Percentiles rank a stretch among this genome's conserved stretches.
phyloP scores from a whole-genome alignment of 2,113 vertebrate species.

The Chaetops frenatus region DNA sequence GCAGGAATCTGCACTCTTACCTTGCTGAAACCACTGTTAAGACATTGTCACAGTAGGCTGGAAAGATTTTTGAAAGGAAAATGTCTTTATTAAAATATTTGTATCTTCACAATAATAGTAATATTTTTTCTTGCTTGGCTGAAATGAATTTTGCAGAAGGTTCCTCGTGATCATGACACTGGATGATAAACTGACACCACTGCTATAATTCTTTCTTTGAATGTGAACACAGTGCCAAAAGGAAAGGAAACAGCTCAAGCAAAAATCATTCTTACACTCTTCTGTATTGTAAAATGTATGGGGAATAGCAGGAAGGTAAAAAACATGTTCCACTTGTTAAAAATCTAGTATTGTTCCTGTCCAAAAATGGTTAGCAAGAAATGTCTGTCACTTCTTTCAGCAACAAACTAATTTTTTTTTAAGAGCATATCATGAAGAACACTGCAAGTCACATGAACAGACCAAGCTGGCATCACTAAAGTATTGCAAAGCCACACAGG shows the following conservation, averaged over 20 bases:
- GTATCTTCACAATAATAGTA: not conserved
- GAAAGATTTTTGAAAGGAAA: not conserved
- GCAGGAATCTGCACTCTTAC: not conserved
- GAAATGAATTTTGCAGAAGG: not conserved
- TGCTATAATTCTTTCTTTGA: not conserved
- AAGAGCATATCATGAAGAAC: constrained; percentile 4
- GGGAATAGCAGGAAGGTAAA: not conserved
- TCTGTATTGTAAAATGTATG: not conserved
- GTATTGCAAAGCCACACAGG: constrained; percentile 16
- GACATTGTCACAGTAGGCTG: not conserved
- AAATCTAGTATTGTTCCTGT: not conserved
- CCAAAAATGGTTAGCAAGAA: constrained; percentile 9
- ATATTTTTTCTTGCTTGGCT: not conserved
- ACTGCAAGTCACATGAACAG: not conserved
- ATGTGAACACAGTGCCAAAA: not conserved
- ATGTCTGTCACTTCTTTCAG: not conserved
- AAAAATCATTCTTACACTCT: not conserved
- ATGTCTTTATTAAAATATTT: not conserved
- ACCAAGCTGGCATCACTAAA: not conserved
- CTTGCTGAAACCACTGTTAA: not conserved
- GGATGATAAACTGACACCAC: not conserved
- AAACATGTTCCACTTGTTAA: not conserved
- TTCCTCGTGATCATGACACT: not conserved
- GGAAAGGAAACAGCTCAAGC: constrained; percentile 4
- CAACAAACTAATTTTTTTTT: not conserved